phyloP scores from a whole-genome alignment of 2,113 vertebrate genomes.

The Donacobius atricapilla region DNA sequence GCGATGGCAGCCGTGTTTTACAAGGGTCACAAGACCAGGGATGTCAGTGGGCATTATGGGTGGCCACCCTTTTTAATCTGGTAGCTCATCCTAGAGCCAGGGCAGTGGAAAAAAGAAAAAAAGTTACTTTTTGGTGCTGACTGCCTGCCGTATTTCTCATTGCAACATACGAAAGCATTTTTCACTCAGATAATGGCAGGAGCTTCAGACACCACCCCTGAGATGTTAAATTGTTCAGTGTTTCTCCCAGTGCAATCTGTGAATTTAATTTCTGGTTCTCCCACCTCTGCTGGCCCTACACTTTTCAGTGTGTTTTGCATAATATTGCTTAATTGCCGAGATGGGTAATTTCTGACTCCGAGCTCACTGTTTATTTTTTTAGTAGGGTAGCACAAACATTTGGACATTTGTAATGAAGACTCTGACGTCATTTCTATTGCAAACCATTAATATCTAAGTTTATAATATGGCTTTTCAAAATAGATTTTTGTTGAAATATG shows the following conservation, averaged over 20 bases:
- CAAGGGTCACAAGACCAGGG: background rate
- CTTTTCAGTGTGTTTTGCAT: background rate
- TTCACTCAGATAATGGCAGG: background rate
- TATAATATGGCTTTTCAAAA: background rate
- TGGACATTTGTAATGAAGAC: slow-evolving; percentile 24
- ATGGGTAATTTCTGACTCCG: slow-evolving; percentile 4
- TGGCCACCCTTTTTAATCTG: background rate
- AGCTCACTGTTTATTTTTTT: slow-evolving; percentile 16
- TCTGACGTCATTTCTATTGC: slow-evolving; percentile 16
- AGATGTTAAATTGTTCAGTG: background rate
- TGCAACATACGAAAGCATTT: background rate
- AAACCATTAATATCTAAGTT: slow-evolving; percentile 33
- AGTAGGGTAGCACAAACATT: slow-evolving; percentile 23
- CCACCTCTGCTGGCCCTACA: background rate
- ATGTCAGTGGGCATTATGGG: slow-evolving; percentile 1
- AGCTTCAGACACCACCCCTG: background rate
- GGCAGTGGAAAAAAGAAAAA: background rate
- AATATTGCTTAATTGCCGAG: background rate
- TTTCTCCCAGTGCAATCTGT: background rate
- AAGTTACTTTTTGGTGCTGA: background rate
- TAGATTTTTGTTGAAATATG: background rate
- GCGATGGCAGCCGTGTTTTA: background rate
- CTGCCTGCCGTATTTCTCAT: background rate
- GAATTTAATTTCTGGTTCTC: slow-evolving; percentile 39
- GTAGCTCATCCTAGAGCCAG: background rate